These are phyloP conservation scores for Coboldia fuscipes DNA, from an alignment of 1,140 invertebrate genomes.

Conservation along the genomic window DNA sequence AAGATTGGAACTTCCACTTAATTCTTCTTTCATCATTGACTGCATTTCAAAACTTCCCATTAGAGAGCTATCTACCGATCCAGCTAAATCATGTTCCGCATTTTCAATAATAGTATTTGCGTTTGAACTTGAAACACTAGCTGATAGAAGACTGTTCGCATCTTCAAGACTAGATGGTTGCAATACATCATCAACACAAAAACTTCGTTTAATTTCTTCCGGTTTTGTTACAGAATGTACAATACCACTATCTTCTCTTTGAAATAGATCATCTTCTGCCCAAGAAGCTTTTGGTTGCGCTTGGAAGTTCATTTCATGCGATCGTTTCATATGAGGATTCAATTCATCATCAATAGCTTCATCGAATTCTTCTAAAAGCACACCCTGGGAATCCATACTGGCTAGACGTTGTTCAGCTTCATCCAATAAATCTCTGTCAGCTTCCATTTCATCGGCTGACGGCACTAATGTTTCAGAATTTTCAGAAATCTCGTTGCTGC, in stretches of 20 bases:
- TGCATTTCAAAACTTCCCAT: conserved; percentile 16
- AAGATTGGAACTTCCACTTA: conserved; percentile 21
- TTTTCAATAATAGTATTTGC: conserved; percentile 32
- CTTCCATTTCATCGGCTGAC: conserved; percentile 39
- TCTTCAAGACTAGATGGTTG: conserved; percentile 32
- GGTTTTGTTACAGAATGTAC: conserved; percentile 12
- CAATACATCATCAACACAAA: too few relatives aligned
- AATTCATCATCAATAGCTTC: conserved; percentile 21
- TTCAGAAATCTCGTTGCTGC: conserved; percentile 72
- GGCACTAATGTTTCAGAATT: conserved; percentile 74
- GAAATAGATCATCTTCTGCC: conserved; percentile 17
- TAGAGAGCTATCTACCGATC: conserved; percentile 24
- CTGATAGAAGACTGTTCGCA: conserved; percentile 28
- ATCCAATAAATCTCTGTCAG: neutral
- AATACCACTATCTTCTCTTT: conserved; percentile 8
- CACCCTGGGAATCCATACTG: neutral
- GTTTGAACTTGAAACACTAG: conserved; percentile 30
- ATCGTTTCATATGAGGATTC: conserved; percentile 58
- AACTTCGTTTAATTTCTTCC: conserved; percentile 14
- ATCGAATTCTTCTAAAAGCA: conserved; percentile 24
- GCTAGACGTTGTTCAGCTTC: neutral
- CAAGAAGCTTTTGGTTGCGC: conserved; percentile 23
- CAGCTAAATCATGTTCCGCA: conserved; percentile 25
- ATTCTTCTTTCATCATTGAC: conserved; percentile 12
- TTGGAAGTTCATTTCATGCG: conserved; percentile 75